Percentiles rank a stretch among this genome's conserved stretches.
Evolutionary conservation across 1,140 invertebrate species (phyloP).

Genomic region (Galleria mellonella): DNA sequence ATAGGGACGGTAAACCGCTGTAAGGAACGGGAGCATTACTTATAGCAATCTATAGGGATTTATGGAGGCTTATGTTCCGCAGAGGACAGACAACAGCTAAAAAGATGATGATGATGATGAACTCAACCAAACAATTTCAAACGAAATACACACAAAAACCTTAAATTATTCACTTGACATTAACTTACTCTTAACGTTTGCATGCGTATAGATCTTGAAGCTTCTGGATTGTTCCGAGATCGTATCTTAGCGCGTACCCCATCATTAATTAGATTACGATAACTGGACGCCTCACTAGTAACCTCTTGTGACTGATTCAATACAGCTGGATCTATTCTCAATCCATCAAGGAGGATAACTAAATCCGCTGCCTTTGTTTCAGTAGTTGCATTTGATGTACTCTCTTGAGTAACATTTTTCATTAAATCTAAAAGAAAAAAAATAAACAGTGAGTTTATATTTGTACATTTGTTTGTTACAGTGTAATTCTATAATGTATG

Average conservation of each 20-base stretch:
- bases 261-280: slow-evolving; percentile 78
- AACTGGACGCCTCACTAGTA: slow-evolving; percentile 37
- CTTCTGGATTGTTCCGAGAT: slow-evolving; percentile 67
- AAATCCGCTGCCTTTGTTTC: slow-evolving; percentile 60
- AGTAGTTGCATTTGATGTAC: slow-evolving; percentile 30
- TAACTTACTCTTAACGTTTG: slow-evolving; percentile 45
- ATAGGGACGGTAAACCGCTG: too few relatives aligned
- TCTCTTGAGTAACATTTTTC: slow-evolving; percentile 56
- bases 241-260: slow-evolving; percentile 81
- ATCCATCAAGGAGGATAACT: slow-evolving; percentile 52
- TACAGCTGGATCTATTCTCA: slow-evolving; percentile 51
- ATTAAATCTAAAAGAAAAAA: slow-evolving; percentile 54
- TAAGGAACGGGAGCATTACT: too few relatives aligned
- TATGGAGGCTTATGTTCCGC: too few relatives aligned
- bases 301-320: slow-evolving; percentile 50
- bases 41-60: too few relatives aligned
- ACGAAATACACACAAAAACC: too few relatives aligned
- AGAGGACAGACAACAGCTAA: too few relatives aligned
- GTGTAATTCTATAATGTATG: too few relatives aligned
- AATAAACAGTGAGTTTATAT: too few relatives aligned
- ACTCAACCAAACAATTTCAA: too few relatives aligned
- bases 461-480: too few relatives aligned
- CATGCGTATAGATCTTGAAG: slow-evolving; percentile 33
- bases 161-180: too few relatives aligned
- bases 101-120: too few relatives aligned